Conservation (phyloP, 2,113 vertebrate species). For the Malurus alboscapulatus region DNA sequence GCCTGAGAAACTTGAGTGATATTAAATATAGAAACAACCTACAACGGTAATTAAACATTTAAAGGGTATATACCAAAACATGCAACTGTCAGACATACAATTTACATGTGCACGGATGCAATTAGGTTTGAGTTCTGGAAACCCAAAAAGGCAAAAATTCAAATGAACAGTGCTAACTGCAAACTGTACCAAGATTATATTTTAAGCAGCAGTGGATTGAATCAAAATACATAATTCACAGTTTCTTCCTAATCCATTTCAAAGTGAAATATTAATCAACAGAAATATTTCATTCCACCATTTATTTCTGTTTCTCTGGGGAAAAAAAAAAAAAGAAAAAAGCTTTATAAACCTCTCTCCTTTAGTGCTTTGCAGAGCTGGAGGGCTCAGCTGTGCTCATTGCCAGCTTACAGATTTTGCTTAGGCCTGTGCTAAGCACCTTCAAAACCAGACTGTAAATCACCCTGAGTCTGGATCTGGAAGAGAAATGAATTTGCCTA, state of each 20-base stretch:
- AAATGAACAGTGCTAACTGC: neutral
- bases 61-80: neutral
- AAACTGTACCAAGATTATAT: neutral
- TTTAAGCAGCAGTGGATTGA: slow-evolving; percentile 11
- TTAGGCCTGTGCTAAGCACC: neutral
- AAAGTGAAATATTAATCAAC: slow-evolving; percentile 60
- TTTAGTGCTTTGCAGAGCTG: neutral
- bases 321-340: neutral
- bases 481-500: neutral
- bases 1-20: neutral
- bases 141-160: neutral
- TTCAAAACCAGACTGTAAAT: neutral
- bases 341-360: neutral
- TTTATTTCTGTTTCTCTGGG: slow-evolving; percentile 1
- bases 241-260: slow-evolving; percentile 46
- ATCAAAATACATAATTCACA: slow-evolving; percentile 35
- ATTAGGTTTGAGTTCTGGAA: neutral
- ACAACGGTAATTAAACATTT: neutral
- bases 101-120: neutral
- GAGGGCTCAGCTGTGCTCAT: neutral
- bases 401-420: neutral
- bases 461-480: neutral
- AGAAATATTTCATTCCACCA: slow-evolving; percentile 7
- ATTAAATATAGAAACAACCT: neutral
- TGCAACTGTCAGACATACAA: neutral